Conservation (phyloP, 2,888 invertebrate genomes). For the Leptinotarsa juncta region DNA sequence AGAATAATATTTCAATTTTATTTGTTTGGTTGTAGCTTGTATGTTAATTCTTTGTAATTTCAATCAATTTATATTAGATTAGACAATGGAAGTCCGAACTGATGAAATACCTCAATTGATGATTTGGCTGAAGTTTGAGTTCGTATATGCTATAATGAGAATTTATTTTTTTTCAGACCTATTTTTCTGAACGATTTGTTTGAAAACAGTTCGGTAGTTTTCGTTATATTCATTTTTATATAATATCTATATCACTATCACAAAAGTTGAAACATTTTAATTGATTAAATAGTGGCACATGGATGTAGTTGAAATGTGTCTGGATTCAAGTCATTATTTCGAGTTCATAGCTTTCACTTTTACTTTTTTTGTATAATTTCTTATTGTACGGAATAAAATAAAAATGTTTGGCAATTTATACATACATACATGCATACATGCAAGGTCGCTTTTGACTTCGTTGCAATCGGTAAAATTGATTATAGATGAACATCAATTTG, state of each 20-base stretch:
- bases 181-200: neutral
- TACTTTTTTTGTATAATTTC: neutral
- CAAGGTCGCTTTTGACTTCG: slow-evolving; percentile 19
- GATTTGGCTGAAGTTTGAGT: too few relatives aligned
- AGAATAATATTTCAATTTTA: too few relatives aligned
- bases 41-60: too few relatives aligned
- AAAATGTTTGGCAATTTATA: slow-evolving; percentile 1
- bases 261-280: neutral
- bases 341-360: neutral
- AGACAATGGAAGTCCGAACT: too few relatives aligned
- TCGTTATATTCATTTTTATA: neutral
- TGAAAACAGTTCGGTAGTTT: neutral
- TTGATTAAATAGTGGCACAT: neutral
- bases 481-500: slow-evolving; percentile 19
- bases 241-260: neutral
- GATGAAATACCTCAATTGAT: too few relatives aligned
- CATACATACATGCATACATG: neutral
- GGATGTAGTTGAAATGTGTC: neutral
- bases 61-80: too few relatives aligned
- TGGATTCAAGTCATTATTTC: neutral
- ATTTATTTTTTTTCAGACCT: neutral
- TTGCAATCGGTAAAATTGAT: slow-evolving; percentile 18
- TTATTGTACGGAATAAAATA: neutral
- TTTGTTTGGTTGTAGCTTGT: too few relatives aligned
- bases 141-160: neutral